Conservation (phyloP, 2,888 invertebrate species). For the Ophioninae sp. region DNA sequence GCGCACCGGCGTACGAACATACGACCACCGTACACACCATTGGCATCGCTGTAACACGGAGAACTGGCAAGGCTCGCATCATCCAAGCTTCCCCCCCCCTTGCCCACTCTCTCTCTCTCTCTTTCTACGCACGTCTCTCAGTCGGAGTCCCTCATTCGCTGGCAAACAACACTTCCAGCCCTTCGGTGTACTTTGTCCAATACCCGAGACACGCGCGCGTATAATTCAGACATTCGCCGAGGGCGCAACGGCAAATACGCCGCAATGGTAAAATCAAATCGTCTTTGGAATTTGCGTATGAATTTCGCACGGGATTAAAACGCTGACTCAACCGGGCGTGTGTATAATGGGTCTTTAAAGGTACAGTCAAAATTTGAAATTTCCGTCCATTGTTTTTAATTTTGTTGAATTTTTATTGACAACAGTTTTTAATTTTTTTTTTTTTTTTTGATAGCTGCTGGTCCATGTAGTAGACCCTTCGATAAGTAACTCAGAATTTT, state of each 20-base stretch:
- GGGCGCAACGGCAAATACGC: background rate
- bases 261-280: background rate
- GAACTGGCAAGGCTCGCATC: constrained; percentile 13
- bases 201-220: constrained; percentile 14
- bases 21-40: constrained; percentile 8
- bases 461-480: no score
- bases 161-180: constrained; percentile 72
- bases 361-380: no score
- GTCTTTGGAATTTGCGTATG: background rate
- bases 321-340: no score
- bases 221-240: constrained; percentile 2
- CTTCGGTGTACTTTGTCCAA: constrained; percentile 28
- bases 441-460: no score
- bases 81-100: no score
- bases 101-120: no score
- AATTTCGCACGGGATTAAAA: no score
- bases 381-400: no score
- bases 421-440: no score
- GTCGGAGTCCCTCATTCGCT: constrained; percentile 44
- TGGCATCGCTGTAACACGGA: constrained; percentile 25
- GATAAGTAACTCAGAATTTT: no score
- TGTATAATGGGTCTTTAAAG: no score
- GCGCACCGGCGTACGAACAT: constrained; percentile 25
- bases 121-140: background rate
- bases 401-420: no score